Evolutionary conservation across 2,888 invertebrate genomes (phyloP).

Genomic region (Autographa gamma): DNA sequence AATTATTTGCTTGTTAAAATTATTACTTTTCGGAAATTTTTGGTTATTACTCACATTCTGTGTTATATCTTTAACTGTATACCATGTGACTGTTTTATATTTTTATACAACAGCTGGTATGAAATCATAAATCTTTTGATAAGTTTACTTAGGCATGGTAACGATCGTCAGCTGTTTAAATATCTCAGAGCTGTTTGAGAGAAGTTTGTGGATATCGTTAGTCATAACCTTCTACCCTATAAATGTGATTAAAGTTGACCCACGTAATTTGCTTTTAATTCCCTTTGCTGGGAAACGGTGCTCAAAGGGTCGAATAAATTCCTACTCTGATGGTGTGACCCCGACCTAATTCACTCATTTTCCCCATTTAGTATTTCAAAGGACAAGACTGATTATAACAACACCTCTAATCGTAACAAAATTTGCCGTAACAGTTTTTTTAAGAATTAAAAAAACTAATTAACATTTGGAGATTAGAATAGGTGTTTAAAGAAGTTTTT

Average conservation of each 20-base stretch:
- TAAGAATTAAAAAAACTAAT: background rate
- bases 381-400: background rate
- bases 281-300: slow-evolving; percentile 6
- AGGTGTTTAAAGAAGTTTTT: background rate
- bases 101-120: background rate
- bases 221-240: background rate
- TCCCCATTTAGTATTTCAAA: background rate
- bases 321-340: background rate
- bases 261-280: slow-evolving; percentile 6
- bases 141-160: background rate
- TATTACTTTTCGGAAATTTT: background rate
- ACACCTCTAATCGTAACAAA: background rate
- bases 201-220: background rate
- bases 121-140: slow-evolving; percentile 5
- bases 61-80: background rate
- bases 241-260: slow-evolving; percentile 6
- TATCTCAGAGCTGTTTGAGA: background rate
- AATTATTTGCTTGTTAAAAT: slow-evolving; percentile 7
- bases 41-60: slow-evolving; percentile 1
- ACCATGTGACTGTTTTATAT: background rate
- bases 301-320: background rate
- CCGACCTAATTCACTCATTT: slow-evolving; percentile 1
- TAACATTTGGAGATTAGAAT: background rate
- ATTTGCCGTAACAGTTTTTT: background rate
- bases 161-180: slow-evolving; percentile 4